Base-by-base conservation (phyloP, 2,888 invertebrate genomes). In the Eupsilia transversa region DNA sequence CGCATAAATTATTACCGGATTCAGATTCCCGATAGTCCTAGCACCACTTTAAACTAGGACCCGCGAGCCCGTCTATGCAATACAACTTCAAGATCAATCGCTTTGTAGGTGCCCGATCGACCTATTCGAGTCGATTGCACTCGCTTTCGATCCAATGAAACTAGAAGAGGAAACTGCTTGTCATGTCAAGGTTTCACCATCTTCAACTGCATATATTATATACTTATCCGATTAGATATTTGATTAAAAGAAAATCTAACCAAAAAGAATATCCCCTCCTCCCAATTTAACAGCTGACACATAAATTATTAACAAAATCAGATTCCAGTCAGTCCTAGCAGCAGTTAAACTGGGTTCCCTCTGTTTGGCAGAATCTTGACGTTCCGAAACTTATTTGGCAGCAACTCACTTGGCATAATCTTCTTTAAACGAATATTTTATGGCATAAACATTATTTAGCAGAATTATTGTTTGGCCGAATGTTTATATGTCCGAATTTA, bases 61-160 rank as follows among this genome's bases (percentile, higher is more conserved):
- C 9, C n/a, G 9, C 27, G 6, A 75, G 2, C 38, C 20, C 10
- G 46, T 49, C 3, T 49, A 43, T 43, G 33, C 75, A 75, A 66
- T 65, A 61, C 35, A 61, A 75, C 65, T 81, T 66, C 69, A 76
- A 69, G 59, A 68, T 64, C 63, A 59, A 82, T 79, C 43, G 56
- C 64, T 43, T 60, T 79, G 61, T 70, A 57, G 72, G 69, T 77
- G 71, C 77, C 77, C 80, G 61, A 77, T 80, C 76, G 77, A 79
- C 64, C 76, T 69, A 77, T 83, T 77, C 63, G 46, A 78, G 52
- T 84, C 76, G 70, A 86, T 84, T 68, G 79, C 78, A 69, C 73
- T 80, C 74, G 75, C 71, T 77, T 73, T 65, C 77, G 68, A 81
- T 81, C 80, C 79, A 79, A 84, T 84, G 78, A 72, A 85, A 85